Evolutionary conservation across 1,140 invertebrate species (phyloP), one percentile per base, ranked within the genome.

Genomic region (Pemphigus obesinymphae): DNA sequence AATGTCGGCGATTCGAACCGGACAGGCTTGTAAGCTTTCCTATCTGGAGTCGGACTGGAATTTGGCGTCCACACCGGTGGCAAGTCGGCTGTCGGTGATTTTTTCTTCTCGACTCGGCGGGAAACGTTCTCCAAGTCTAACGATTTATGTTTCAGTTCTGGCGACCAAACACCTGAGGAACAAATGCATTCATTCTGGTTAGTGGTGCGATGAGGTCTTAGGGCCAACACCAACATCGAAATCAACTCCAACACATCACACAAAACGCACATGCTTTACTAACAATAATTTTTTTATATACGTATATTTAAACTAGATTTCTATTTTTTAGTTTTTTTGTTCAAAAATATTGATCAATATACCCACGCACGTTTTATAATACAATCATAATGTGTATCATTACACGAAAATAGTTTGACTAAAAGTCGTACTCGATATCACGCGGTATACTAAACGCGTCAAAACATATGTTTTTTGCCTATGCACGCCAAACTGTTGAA

Each of bases 11-110:
- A 90, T 84, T 94, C 92, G 85, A 95, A 95, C 83, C 90, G 90
- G 43, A 95, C 91, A 2, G 94, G 92, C 82, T 91, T 89, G 87
- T 93, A 95, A 82, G 86, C 6, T 85, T 90, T 92, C 89, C 88
- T 91, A 84, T 92, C 90, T 82, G 87, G 86, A 29, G 88, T 87
- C 3, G 92, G 92, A 85, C 91, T 92, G 3, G 91, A 87, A 84
- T 89, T 90, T 6, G 93, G 93, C 2, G 91, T 91, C 94, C 94
- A 95, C 81, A 95, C 88, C 6, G 92, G 89, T 45, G 90, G 90
- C 6, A 80, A 37, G 45, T 63, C 55, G 5, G 76, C 17, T 15
- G 23, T 8, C 23, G 23, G 20, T 7, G 53, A 13, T 29, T 72
- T 20, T 82, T 70, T 13, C 82, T 80, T 80, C 81, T 82, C 55